phyloP scores from a whole-genome alignment of 2,888 invertebrate species.

The Gortyna flavago region DNA sequence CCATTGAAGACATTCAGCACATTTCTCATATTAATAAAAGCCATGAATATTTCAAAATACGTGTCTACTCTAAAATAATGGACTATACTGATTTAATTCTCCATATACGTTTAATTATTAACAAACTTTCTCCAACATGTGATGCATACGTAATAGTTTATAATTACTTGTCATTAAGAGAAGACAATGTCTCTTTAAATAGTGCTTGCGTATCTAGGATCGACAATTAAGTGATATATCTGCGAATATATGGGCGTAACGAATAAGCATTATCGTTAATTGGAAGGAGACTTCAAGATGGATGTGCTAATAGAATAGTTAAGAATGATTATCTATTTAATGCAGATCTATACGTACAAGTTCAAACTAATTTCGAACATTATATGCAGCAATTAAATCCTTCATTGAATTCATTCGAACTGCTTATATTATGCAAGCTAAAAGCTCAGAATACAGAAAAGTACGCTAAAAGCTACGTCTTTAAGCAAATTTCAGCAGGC shows the following conservation, averaged over 20 bases:
- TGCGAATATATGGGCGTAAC: conserved; percentile 7
- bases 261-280: conserved; percentile 5
- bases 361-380: not conserved
- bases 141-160: conserved; percentile 35
- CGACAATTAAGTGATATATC: conserved; percentile 41
- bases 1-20: conserved; percentile 11
- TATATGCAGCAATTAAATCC: not conserved
- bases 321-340: not conserved
- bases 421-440: not conserved
- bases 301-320: conserved; percentile 4
- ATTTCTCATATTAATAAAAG: conserved; percentile 45
- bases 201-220: conserved; percentile 43
- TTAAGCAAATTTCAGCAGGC: not conserved
- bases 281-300: conserved; percentile 9
- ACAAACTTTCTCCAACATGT: conserved; percentile 42
- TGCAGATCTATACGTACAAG: not conserved
- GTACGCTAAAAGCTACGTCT: not conserved
- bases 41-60: conserved; percentile 41
- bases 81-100: conserved; percentile 40
- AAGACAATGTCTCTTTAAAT: conserved; percentile 37
- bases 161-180: conserved; percentile 48
- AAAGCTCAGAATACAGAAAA: too few species aligned
- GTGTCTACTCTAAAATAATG: conserved; percentile 35
- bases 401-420: not conserved
- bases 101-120: conserved; percentile 45